These are phyloP conservation scores for Melanotaenia trifasciata DNA, from an alignment of 2,797 vertebrate species.

Conservation along the genomic window DNA sequence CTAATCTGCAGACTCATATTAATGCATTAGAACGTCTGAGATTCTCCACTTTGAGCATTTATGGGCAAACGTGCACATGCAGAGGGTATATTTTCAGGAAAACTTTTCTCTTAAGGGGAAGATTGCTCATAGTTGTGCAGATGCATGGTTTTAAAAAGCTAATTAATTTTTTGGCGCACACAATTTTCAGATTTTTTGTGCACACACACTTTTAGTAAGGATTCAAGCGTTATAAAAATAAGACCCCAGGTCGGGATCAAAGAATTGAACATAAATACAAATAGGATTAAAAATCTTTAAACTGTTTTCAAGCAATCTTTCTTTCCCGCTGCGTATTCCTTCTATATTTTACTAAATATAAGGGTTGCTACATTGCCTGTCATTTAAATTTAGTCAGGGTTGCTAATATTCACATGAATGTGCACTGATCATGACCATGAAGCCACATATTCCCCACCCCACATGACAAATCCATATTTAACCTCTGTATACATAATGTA, in stretches of 20 bases:
- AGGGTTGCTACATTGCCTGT: neutral
- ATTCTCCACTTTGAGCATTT: neutral
- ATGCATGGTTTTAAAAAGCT: neutral
- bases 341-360: neutral
- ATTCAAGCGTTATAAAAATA: neutral
- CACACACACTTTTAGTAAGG: neutral
- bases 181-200: neutral
- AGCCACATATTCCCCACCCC: neutral
- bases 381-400: neutral
- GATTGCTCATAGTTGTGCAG: neutral
- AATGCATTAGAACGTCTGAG: neutral
- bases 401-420: neutral
- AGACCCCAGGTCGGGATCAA: neutral
- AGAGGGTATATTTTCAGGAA: neutral
- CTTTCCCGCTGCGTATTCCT: neutral
- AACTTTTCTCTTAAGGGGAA: neutral
- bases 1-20: neutral
- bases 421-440: neutral
- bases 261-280: conserved; percentile 3
- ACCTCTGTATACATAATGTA: neutral
- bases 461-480: neutral
- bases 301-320: neutral
- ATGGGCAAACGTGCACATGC: neutral
- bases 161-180: neutral
- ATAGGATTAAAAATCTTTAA: conserved; percentile 2